Evolutionary conservation across 1,140 invertebrate species (phyloP), one percentile per base, ranked within the genome.

Genomic region (Drosophila triauraria): DNA sequence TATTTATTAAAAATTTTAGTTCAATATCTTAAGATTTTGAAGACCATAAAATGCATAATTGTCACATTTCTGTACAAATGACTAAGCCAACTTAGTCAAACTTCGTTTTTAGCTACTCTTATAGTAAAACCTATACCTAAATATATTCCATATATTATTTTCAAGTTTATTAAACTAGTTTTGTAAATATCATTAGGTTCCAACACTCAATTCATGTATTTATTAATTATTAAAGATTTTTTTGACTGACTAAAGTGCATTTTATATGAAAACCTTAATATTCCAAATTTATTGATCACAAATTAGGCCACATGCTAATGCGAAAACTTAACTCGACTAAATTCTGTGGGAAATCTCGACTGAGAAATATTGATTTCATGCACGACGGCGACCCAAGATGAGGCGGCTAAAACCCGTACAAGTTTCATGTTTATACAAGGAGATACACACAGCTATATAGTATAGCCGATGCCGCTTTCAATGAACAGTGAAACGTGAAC

Each of bases 401-500:
- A 77, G 72, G 75, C 54, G 72, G 61, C 61, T 67, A 67, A 76
- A 76, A 43, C 20, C 15, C 44, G 48, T 46, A 67, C 74, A 42
- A 59, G 53, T 48, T 76, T 50, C 40, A 56, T 65, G 47, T 68
- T 77, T 75, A 57, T 58, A 47, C 40, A 50, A 50, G 32, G 59
- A 57, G 40, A 50, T 27, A 50, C 50, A 65, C 54, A 46, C 35
- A 42, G 38, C 47, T 17, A 57, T 40, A 46, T 64, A 75, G 53
- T 58, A 20, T 43, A 32, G 62, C 40, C 63, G 44, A 42, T 69
- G 57, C 47, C 47, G 78, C 79, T 82, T 85, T 85, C 82, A 87
- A 86, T 87, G 82, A 83, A 80, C 64, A 64, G 62, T 64, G 74
- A 78, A 82, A 83, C 84, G 84, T 91, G 77, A 69, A 60, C 78